Conservation (phyloP, 2,888 invertebrate species). For the Thymelicus sylvestris region DNA sequence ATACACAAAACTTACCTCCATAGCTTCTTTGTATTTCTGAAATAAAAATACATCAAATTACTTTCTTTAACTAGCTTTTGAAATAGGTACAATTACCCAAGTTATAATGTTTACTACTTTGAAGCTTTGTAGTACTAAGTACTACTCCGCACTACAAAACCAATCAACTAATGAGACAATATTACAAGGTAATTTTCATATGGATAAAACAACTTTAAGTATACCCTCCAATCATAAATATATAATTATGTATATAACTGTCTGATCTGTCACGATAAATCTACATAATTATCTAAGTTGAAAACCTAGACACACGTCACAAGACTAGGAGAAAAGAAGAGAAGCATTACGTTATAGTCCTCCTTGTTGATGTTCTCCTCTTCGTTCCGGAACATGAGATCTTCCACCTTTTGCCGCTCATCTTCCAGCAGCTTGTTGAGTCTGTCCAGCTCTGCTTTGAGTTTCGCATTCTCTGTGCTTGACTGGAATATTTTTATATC, state of each 20-base stretch:
- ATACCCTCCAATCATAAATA: too few species aligned
- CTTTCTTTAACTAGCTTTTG: neutral
- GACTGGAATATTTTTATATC: slow-evolving; percentile 55
- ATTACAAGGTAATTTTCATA: too few species aligned
- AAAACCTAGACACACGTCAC: too few species aligned
- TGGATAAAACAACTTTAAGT: too few species aligned
- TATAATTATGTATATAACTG: too few species aligned
- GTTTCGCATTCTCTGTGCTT: slow-evolving; percentile 82
- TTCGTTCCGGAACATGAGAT: slow-evolving; percentile 95
- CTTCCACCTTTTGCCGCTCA: slow-evolving; percentile 93
- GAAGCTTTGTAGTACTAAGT: too few species aligned
- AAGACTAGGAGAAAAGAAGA: neutral
- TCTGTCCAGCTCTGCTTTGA: slow-evolving; percentile 83
- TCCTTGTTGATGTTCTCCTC: slow-evolving; percentile 95
- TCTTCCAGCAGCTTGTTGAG: slow-evolving; percentile 89
- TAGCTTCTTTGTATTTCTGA: slow-evolving; percentile 80
- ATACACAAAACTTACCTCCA: slow-evolving; percentile 65
- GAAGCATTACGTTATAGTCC: slow-evolving; percentile 91
- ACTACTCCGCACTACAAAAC: too few species aligned
- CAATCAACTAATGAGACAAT: too few species aligned
- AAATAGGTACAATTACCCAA: neutral
- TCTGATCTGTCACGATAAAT: too few species aligned
- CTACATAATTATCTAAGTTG: neutral
- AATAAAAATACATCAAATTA: slow-evolving; percentile 49
- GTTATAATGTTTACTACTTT: neutral